Conservation (phyloP, 1,140 invertebrate genomes). For the Eupeodes corollae region DNA sequence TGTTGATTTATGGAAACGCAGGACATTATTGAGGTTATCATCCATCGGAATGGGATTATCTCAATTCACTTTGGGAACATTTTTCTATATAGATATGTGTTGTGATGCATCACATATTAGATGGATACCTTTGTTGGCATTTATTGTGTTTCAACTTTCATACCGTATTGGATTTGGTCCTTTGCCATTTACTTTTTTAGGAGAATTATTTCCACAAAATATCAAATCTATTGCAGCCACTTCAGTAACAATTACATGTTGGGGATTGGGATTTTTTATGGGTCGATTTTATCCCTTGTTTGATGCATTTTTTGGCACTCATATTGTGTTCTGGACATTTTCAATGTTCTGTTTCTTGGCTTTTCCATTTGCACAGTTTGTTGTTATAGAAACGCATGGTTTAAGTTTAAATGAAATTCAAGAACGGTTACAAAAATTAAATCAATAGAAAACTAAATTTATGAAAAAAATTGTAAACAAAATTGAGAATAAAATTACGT, state of each 20-base stretch:
- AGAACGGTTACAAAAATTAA: constrained; percentile 26
- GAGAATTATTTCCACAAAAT: constrained; percentile 61
- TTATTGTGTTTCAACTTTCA: constrained; percentile 48
- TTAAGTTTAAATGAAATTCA: constrained; percentile 62
- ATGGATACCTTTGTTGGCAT: constrained; percentile 47
- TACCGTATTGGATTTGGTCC: constrained; percentile 57
- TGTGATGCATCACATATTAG: constrained; percentile 25
- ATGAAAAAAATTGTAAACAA: too few relatives aligned
- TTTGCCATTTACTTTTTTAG: constrained; percentile 68
- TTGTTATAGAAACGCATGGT: constrained; percentile 68
- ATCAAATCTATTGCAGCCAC: constrained; percentile 58
- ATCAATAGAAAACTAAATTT: too few relatives aligned
- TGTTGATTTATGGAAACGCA: constrained; percentile 58
- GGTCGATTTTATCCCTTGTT: constrained; percentile 53
- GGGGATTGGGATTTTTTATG: constrained; percentile 61
- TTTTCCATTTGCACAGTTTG: constrained; percentile 43
- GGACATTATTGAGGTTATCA: constrained; percentile 53
- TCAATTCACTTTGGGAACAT: constrained; percentile 42
- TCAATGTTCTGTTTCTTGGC: constrained; percentile 50
- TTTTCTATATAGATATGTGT: constrained; percentile 40
- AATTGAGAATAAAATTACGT: too few relatives aligned
- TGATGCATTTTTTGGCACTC: constrained; percentile 36
- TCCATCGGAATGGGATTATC: constrained; percentile 45
- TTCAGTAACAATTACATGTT: constrained; percentile 59
- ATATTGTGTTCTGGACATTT: constrained; percentile 65